Evolutionary conservation across 2,797 vertebrate species (phyloP).

Genomic region (Macropodus opercularis): DNA sequence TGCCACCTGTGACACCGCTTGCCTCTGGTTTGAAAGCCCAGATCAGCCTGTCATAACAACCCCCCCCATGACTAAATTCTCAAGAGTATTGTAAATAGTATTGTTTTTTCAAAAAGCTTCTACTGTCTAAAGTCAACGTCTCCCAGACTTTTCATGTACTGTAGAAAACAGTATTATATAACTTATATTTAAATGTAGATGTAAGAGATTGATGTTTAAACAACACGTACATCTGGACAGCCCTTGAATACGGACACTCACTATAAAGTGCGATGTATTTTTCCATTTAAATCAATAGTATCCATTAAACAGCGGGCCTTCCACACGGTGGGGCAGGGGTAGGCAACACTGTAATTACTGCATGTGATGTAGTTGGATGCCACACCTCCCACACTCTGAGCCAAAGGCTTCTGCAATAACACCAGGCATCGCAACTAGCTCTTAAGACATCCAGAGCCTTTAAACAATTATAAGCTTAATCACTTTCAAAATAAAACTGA

Average conservation of each 20-base stretch:
- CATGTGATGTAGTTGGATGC: slow-evolving; percentile 36
- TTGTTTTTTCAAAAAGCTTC: background rate
- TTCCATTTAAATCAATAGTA: slow-evolving; percentile 41
- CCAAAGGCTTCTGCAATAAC: slow-evolving; percentile 41
- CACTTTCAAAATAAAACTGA: slow-evolving; percentile 19
- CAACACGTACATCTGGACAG: slow-evolving; percentile 17
- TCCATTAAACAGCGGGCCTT: slow-evolving; percentile 37
- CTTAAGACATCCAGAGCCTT: slow-evolving; percentile 10
- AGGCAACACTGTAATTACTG: slow-evolving; percentile 48
- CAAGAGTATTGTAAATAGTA: background rate
- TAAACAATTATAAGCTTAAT: slow-evolving; percentile 19
- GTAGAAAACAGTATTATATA: slow-evolving; percentile 16
- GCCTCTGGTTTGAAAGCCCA: no score
- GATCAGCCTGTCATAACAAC: background rate
- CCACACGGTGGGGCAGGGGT: slow-evolving; percentile 26
- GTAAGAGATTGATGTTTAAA: slow-evolving; percentile 30
- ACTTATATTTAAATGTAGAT: slow-evolving; percentile 32
- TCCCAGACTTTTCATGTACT: background rate
- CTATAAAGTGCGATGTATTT: slow-evolving; percentile 7
- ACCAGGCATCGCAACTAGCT: slow-evolving; percentile 32
- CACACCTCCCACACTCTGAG: slow-evolving; percentile 37
- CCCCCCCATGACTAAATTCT: no score
- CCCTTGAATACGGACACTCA: slow-evolving; percentile 23
- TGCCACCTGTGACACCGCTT: background rate
- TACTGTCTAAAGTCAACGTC: background rate